Evolutionary conservation across 37 sponge, comb jelly and placozoan genomes (phyloP).

Genomic region (Trichoplax adhaerens): DNA sequence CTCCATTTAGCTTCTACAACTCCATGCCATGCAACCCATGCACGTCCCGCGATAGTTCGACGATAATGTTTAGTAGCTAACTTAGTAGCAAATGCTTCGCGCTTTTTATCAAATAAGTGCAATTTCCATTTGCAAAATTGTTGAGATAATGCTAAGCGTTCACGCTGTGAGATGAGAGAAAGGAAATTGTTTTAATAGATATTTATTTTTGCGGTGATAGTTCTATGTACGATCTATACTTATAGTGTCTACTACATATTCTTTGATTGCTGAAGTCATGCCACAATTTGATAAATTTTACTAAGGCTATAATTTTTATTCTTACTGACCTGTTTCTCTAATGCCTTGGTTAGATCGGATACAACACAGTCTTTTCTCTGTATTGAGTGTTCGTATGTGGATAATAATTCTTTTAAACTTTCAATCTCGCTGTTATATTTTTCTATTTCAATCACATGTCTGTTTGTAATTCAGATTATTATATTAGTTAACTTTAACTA

Average conservation of each 20-base stretch:
- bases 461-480: slow-evolving; percentile 2
- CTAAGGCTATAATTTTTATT: slow-evolving; percentile 32
- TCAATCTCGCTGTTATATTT: slow-evolving; percentile 37
- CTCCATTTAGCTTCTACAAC: slow-evolving; percentile 60
- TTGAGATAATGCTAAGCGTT: no score
- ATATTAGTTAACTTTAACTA: neutral
- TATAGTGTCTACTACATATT: no score
- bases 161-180: no score
- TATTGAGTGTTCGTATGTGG: slow-evolving; percentile 60
- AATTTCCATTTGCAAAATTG: no score
- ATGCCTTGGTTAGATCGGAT: slow-evolving; percentile 40
- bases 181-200: no score
- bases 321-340: slow-evolving; percentile 70
- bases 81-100: slow-evolving; percentile 17
- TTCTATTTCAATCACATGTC: slow-evolving; percentile 14
- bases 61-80: slow-evolving; percentile 44
- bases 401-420: slow-evolving; percentile 39
- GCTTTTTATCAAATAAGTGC: no score
- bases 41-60: slow-evolving; percentile 17
- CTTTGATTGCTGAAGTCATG: no score
- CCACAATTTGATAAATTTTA: slow-evolving; percentile 14
- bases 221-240: no score
- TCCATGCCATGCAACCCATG: slow-evolving; percentile 64
- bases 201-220: no score
- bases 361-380: slow-evolving; percentile 70